Base-by-base conservation (phyloP, 2,888 invertebrate species). In the Tromatobia lineatoria region DNA sequence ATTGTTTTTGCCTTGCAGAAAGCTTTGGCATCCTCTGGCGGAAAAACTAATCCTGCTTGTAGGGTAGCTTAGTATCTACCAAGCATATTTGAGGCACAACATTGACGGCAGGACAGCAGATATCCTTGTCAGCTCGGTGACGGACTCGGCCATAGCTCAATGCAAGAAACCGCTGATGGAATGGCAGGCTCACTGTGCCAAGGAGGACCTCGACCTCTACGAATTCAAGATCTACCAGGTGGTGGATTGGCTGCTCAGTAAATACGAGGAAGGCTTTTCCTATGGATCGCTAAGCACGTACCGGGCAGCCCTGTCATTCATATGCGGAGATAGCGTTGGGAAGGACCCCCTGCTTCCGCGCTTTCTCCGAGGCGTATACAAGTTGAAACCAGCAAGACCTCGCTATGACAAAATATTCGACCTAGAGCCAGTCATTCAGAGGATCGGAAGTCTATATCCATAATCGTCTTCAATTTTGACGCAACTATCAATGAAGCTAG, bases 1-100 rank as follows among this genome's bases (percentile, higher is more conserved):
- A 8, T 47, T 83, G 8, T 23, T 76, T 8, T 76, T 77, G 29
- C 70, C 57, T 66, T 70, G 20, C 25, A 82, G 11, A 18, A 54
- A 42, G 13, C 20, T 47, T 11, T 45, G 20, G 8, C 52, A 70
- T 29, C 82, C 67, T 4, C 64, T 52, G 52, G 52, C 52, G 13
- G 7, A 25, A 8, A 47, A 50, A 54, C 20, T 42, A 42, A 13
- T 13, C 42, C 13, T 42, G 42, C 10, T 13, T 2, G 42, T 13
- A 13, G 42, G 13, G n/a, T n/a, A n/a, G n/a, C 11, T 42, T 42
- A 42, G 2, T 42, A 42, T 52, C 52, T 20, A 1, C 52, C 52
- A 52, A 52, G 52, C 52, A 15, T 52, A 52, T 3, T 52, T 52
- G 10, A 52, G 52, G 3, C 52, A 20, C 52, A n/a, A 20, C 8